These are phyloP conservation scores for Novumbra hubbsi DNA, from an alignment of 2,797 vertebrate genomes.

Conservation along the genomic window DNA sequence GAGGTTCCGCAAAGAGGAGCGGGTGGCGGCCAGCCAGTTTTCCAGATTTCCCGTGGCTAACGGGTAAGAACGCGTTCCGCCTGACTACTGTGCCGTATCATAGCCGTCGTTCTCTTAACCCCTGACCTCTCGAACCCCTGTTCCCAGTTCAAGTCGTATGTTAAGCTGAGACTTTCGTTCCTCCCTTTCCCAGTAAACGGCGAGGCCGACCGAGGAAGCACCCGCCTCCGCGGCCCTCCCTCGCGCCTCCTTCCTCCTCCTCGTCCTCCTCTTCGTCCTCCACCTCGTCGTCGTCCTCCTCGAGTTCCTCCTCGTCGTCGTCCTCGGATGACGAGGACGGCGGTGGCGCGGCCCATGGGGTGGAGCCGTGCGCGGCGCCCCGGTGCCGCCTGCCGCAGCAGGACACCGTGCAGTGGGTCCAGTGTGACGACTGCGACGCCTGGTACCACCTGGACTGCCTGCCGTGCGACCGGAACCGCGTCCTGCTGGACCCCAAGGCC, in stretches of 20 bases:
- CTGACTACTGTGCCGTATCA: not conserved
- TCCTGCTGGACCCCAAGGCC: slow-evolving; percentile 74
- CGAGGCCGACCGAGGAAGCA: slow-evolving; percentile 80
- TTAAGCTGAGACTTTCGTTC: not conserved
- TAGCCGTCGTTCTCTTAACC: no score
- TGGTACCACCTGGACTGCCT: slow-evolving; percentile 86
- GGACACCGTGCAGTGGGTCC: slow-evolving; percentile 88
- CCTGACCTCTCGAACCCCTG: no score
- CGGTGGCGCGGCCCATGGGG: slow-evolving; percentile 11
- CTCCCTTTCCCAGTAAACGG: slow-evolving; percentile 64
- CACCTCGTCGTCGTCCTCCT: slow-evolving; percentile 62
- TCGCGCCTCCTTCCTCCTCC: slow-evolving; percentile 68
- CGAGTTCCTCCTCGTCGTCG: slow-evolving; percentile 58
- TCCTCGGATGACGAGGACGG: slow-evolving; percentile 39
- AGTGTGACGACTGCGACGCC: slow-evolving; percentile 84
- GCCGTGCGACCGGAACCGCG: slow-evolving; percentile 71
- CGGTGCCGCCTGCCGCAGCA: slow-evolving; percentile 79
- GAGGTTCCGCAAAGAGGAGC: slow-evolving; percentile 55
- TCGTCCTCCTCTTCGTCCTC: slow-evolving; percentile 64
- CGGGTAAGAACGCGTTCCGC: slow-evolving; percentile 49
- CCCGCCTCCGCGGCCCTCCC: slow-evolving; percentile 68
- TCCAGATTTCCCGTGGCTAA: slow-evolving; percentile 58
- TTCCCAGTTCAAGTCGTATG: not conserved
- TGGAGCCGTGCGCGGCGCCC: slow-evolving; percentile 77
- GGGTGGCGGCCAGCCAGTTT: slow-evolving; percentile 48